phyloP scores from a whole-genome alignment of 2,888 invertebrate species.

The Arrhopalites spinosus region DNA sequence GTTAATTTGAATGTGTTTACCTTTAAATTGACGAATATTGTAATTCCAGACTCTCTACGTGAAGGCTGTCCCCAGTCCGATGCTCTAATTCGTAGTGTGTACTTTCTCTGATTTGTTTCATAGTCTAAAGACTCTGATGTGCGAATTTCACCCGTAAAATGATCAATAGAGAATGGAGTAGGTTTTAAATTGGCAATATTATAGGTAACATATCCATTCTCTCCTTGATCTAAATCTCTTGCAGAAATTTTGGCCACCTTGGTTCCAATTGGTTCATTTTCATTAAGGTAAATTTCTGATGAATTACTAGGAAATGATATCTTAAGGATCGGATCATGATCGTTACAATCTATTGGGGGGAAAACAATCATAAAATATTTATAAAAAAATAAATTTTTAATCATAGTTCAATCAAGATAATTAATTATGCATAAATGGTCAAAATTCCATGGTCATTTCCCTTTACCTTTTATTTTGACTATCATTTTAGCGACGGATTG shows the following conservation, averaged over 20 bases:
- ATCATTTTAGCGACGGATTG: slow-evolving; percentile 90
- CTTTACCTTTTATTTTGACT: too few species aligned
- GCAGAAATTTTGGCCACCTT: slow-evolving; percentile 83
- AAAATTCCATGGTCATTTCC: too few species aligned
- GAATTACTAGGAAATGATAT: slow-evolving; percentile 47
- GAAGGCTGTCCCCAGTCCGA: slow-evolving; percentile 96
- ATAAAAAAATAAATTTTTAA: too few species aligned
- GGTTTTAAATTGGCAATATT: slow-evolving; percentile 87
- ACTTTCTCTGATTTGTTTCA: slow-evolving; percentile 85
- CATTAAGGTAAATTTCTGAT: slow-evolving; percentile 71
- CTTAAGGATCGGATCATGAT: slow-evolving; percentile 53
- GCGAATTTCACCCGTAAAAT: slow-evolving; percentile 86
- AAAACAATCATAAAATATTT: too few species aligned
- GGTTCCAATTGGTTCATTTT: slow-evolving; percentile 85
- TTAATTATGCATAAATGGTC: too few species aligned
- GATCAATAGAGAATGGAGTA: slow-evolving; percentile 94
- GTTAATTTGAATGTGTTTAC: slow-evolving; percentile 67
- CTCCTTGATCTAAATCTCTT: slow-evolving; percentile 86
- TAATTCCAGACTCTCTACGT: slow-evolving; percentile 87
- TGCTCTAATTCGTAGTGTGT: slow-evolving; percentile 77
- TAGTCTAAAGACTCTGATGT: slow-evolving; percentile 84
- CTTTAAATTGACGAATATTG: slow-evolving; percentile 76
- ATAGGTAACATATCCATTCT: slow-evolving; percentile 85
- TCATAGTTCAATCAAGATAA: too few species aligned
- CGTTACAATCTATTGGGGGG: slow-evolving; percentile 63